Percentiles rank a stretch among this genome's conserved stretches.
These are phyloP conservation scores for Siniperca chuatsi DNA, from an alignment of 2,113 vertebrate genomes.

Conservation along the genomic window DNA sequence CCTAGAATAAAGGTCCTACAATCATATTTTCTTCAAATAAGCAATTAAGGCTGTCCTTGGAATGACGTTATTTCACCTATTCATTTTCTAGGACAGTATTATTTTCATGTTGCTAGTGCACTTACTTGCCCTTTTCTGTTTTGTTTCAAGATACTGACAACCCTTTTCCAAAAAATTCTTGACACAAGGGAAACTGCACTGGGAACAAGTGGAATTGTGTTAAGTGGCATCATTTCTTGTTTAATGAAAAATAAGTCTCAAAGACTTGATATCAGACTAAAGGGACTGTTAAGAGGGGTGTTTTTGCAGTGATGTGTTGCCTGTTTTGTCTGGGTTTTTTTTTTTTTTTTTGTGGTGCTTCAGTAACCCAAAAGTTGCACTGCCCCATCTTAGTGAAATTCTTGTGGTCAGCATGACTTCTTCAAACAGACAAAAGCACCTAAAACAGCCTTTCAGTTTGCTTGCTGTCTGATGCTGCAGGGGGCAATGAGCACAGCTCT, in stretches of 20 bases:
- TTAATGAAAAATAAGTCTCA: background rate
- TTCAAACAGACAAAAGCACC: slow-evolving; percentile 4
- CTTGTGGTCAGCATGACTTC: background rate
- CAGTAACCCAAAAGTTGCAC: background rate
- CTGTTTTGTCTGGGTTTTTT: background rate
- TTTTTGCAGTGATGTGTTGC: background rate
- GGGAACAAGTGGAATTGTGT: background rate
- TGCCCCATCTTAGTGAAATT: background rate
- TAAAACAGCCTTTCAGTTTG: background rate
- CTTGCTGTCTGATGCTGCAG: slow-evolving; percentile 34
- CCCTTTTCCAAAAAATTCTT: background rate
- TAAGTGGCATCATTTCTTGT: background rate
- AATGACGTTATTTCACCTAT: background rate
- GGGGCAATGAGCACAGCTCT: slow-evolving; percentile 32
- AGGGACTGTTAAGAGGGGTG: background rate
- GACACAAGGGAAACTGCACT: background rate
- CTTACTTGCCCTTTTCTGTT: background rate
- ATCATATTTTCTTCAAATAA: background rate
- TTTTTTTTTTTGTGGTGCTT: background rate
- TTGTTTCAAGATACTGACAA: background rate
- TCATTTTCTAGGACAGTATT: background rate
- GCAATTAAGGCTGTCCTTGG: background rate
- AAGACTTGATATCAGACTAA: background rate
- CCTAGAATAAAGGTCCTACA: background rate
- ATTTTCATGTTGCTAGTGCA: background rate